phyloP scores from a whole-genome alignment of 2,888 invertebrate genomes.

The Cristatella mucedo region DNA sequence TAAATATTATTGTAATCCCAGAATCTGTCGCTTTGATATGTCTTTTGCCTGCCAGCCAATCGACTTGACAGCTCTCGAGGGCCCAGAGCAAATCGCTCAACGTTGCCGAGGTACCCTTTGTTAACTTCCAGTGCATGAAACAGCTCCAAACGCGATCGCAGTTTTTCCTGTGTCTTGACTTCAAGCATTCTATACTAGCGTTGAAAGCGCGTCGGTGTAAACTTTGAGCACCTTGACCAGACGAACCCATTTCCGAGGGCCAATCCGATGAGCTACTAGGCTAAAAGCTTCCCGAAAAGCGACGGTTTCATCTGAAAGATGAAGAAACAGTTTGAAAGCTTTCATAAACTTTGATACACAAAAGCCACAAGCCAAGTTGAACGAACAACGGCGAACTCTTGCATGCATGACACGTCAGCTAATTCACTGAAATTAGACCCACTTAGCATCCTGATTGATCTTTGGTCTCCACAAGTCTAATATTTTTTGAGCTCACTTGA shows the following conservation, averaged over 20 bases:
- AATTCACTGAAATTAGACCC: too few species aligned
- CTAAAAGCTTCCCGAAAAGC: constrained; percentile 5
- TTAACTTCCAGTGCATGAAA: constrained; percentile 6
- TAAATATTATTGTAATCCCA: too few species aligned
- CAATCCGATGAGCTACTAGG: constrained; percentile 6
- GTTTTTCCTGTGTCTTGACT: not conserved
- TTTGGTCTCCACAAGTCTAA: too few species aligned
- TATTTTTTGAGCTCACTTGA: too few species aligned
- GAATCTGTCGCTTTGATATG: too few species aligned
- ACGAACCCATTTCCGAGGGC: constrained; percentile 4
- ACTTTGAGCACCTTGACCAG: constrained; percentile 3
- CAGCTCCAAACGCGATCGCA: constrained; percentile 7
- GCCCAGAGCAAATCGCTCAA: not conserved
- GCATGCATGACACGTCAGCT: too few species aligned
- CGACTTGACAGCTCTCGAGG: not conserved
- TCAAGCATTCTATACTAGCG: not conserved
- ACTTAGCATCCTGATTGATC: too few species aligned
- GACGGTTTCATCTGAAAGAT: constrained; percentile 4
- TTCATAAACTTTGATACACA: too few species aligned
- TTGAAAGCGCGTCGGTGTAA: constrained; percentile 2
- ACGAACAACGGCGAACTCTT: too few species aligned
- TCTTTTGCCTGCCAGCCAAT: constrained; percentile 7
- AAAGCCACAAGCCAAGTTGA: too few species aligned
- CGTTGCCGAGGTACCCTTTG: not conserved
- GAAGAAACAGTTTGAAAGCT: not conserved